phyloP scores from a whole-genome alignment of 1,140 invertebrate species.

The Ladona fulva region DNA sequence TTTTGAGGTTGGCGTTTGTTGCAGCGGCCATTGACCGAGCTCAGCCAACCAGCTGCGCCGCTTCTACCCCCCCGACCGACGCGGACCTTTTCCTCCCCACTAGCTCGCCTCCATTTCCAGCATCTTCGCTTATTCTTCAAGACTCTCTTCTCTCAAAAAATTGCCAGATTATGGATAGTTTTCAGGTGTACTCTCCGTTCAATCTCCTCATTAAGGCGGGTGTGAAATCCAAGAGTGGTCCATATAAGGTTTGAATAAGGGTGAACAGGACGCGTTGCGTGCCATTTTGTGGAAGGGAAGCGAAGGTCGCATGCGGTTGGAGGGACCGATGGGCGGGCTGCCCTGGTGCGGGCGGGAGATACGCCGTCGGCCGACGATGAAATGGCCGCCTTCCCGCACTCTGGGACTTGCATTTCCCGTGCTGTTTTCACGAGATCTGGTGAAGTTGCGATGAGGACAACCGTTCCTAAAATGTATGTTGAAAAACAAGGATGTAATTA shows the following conservation, averaged over 20 bases:
- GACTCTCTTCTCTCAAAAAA: too few relatives aligned
- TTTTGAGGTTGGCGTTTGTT: neutral
- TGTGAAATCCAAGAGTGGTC: neutral
- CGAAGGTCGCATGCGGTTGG: neutral
- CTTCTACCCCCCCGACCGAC: neutral
- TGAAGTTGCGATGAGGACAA: too few relatives aligned
- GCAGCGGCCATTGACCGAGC: neutral
- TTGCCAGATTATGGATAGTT: too few relatives aligned
- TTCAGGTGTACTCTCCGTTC: too few relatives aligned
- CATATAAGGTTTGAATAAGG: neutral
- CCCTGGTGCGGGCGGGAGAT: neutral
- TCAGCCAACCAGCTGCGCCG: neutral
- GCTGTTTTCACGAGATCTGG: too few relatives aligned
- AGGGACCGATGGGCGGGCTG: neutral
- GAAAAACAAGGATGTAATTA: too few relatives aligned
- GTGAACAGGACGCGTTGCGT: neutral
- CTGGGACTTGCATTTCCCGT: too few relatives aligned
- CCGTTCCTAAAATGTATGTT: too few relatives aligned
- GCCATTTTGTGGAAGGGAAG: slow-evolving; percentile 7
- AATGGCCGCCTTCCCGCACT: neutral
- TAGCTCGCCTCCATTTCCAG: neutral
- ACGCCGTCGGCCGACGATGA: neutral
- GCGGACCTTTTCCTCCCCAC: too few relatives aligned
- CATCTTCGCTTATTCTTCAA: too few relatives aligned
- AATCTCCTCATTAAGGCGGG: neutral